Conservation (phyloP, 2,113 vertebrate genomes). For the Strix uralensis region DNA sequence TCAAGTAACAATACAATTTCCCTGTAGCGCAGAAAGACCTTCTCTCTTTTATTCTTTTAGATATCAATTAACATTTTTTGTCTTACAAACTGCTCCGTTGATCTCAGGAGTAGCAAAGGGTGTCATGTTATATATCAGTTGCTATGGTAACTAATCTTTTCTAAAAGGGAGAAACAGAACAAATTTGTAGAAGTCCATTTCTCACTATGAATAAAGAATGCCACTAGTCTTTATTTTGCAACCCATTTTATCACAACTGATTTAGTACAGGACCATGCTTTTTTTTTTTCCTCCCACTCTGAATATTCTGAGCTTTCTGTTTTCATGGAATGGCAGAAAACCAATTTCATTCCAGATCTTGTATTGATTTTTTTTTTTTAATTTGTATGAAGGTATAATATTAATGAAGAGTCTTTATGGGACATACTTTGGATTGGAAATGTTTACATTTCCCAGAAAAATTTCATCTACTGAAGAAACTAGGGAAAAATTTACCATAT, state of each 20-base stretch:
- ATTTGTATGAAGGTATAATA: not conserved
- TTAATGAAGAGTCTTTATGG: not conserved
- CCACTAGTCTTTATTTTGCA: not conserved
- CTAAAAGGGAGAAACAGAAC: not conserved
- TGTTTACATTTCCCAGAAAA: not conserved
- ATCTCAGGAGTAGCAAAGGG: not conserved
- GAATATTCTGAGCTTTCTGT: not conserved
- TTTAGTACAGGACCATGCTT: not conserved
- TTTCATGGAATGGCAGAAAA: not conserved
- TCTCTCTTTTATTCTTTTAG: not conserved
- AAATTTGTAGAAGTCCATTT: not conserved
- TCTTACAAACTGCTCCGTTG: not conserved
- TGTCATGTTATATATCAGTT: not conserved
- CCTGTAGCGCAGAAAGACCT: not conserved
- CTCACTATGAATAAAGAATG: not conserved
- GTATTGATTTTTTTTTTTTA: not conserved
- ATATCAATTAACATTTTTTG: constrained; percentile 22
- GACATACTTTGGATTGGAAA: not conserved
- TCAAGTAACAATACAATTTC: not conserved
- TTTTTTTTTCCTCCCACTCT: not conserved
- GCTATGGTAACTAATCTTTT: constrained; percentile 43
- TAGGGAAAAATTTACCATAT: not conserved
- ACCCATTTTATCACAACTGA: not conserved
- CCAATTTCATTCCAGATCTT: not conserved
- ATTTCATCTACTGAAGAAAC: not conserved